phyloP scores from a whole-genome alignment of 2,113 vertebrate genomes.

The Rhinogobius similis region DNA sequence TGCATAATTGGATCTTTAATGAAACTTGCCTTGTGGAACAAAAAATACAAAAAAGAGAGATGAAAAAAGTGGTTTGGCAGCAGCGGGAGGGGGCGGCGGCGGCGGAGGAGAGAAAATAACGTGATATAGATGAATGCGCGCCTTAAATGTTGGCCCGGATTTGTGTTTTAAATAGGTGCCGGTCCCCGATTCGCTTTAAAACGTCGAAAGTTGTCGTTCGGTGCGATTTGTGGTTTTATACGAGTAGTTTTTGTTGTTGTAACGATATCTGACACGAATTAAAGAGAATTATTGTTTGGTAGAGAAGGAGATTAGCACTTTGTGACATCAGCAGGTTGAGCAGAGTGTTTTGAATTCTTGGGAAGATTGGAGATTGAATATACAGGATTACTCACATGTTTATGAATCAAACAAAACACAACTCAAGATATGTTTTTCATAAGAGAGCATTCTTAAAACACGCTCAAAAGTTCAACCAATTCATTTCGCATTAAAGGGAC shows the following conservation, averaged over 20 bases:
- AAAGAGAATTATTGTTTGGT: neutral
- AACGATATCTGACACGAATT: neutral
- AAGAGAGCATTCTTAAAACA: no score
- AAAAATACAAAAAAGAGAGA: constrained; percentile 63
- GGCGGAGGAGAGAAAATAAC: constrained; percentile 27
- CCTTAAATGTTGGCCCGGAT: constrained; percentile 31
- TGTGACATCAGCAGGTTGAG: neutral
- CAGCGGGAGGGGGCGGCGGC: constrained; percentile 7
- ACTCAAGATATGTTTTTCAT: no score
- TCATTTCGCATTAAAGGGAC: no score
- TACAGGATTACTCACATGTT: neutral
- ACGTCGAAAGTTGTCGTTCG: neutral
- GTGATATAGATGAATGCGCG: constrained; percentile 25
- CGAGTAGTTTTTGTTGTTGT: neutral
- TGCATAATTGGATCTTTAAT: constrained; percentile 97
- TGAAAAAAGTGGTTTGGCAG: constrained; percentile 41
- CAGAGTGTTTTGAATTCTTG: neutral
- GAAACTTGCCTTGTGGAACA: constrained; percentile 89
- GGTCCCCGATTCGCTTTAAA: neutral
- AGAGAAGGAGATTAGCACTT: neutral
- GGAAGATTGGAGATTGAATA: no score
- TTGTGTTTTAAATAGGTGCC: neutral
- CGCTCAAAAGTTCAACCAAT: no score
- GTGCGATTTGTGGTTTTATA: neutral
- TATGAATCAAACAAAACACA: neutral